Evolutionary conservation across 2,797 vertebrate species (phyloP), one percentile per base, ranked within the genome.

Genomic region (Linurgus olivaceus): DNA sequence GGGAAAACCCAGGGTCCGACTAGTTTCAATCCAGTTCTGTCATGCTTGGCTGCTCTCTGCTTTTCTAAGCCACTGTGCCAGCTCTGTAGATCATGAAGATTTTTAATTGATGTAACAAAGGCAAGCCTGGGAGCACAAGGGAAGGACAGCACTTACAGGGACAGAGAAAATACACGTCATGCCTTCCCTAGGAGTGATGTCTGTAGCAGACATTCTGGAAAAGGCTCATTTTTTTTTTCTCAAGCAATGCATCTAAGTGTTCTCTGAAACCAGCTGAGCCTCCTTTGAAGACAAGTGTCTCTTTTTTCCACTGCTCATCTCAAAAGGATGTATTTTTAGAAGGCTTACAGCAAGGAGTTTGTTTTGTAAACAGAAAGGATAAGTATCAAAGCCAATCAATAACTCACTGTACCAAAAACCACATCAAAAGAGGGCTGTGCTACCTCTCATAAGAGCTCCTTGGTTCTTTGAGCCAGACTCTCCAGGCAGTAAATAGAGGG

Each of bases 311-410:
- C 54, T 93, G 84, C 31, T 81, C 61, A 50, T 93, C 90, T 82
- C 44, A 77, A 47, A 95, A 84, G 44, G 52, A 52, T 73, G 6
- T 87, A 77, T 94, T 96, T 95, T 96, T 93, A 95, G 93, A 91
- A 86, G 62, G n/a, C 57, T 83, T 85, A 59, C 66, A 81, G 82
- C 78, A 77, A 62, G 25, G 72, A 65, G 35, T 50, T 96, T 17
- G 66, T 78, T 91, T 94, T 71, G 71, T 88, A 91, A 97, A 90
- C 74, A 90, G 54, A 79, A 83, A 84, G 68, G 58, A 42, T 94
- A 77, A 95, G 75, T 90, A 88, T 57, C 61, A 83, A 82, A 93
- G 33, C 37, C 7, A 47, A 18, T 92, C 88, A 95, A 31, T 94
- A 93, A 85, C 44, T 38, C 71, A 44, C 86, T 94, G 93, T 94